These are phyloP conservation scores for Lamprologus lemairii DNA, from an alignment of 2,113 vertebrate genomes.

Conservation along the genomic window DNA sequence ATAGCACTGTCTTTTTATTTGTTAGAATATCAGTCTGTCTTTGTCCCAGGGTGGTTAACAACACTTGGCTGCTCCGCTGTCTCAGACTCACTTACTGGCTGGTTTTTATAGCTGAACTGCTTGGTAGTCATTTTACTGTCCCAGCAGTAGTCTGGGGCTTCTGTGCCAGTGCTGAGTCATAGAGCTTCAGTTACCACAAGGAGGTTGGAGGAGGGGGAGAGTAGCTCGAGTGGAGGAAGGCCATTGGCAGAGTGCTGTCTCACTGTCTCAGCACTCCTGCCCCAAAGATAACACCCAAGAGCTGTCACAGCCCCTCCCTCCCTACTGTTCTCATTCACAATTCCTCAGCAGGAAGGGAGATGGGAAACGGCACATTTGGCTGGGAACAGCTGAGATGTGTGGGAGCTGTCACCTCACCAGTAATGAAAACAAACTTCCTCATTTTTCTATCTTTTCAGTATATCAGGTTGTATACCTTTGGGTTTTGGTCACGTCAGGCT, in stretches of 20 bases:
- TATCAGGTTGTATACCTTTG: neutral
- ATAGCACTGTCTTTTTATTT: neutral
- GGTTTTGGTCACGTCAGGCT: neutral
- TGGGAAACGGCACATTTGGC: neutral
- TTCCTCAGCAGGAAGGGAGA: neutral
- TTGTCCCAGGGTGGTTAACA: neutral
- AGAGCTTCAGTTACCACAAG: neutral
- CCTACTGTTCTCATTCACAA: slow-evolving; percentile 1
- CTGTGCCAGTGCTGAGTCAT: slow-evolving; percentile 9
- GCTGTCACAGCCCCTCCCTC: neutral
- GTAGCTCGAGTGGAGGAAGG: neutral
- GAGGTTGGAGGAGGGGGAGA: neutral
- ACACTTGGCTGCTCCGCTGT: neutral
- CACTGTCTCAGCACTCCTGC: neutral
- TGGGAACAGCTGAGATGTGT: neutral
- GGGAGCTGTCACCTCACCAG: neutral
- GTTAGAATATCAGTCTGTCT: neutral
- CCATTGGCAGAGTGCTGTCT: neutral
- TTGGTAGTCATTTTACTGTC: neutral
- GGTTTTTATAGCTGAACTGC: neutral
- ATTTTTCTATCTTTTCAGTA: neutral
- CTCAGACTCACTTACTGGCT: neutral
- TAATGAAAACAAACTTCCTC: neutral
- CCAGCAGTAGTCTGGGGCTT: neutral
- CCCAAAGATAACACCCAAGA: neutral